Conservation (phyloP, 2,888 invertebrate genomes). For the Resseliella maxima region DNA sequence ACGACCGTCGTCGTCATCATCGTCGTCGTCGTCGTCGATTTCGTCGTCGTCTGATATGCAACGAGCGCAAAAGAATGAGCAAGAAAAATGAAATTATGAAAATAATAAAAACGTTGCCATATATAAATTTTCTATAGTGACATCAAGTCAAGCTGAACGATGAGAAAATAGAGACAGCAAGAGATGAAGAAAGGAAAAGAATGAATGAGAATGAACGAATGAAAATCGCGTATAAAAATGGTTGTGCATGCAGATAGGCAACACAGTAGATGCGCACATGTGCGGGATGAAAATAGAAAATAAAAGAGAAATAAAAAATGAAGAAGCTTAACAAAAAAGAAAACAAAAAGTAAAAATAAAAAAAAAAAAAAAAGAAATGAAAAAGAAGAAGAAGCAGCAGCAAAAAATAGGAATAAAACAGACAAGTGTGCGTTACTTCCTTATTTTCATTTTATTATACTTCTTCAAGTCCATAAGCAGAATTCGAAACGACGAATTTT, state of each 20-base stretch:
- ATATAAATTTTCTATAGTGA: conserved; percentile 28
- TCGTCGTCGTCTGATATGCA: neutral
- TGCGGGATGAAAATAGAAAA: conserved; percentile 42
- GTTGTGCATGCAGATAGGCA: too few species aligned
- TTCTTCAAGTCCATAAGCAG: neutral
- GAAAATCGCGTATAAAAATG: too few species aligned
- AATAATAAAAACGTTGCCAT: conserved; percentile 1
- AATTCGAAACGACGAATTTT: conserved; percentile 18
- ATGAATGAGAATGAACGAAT: neutral
- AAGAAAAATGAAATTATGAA: conserved; percentile 45
- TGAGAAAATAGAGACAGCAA: too few species aligned
- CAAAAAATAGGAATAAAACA: neutral
- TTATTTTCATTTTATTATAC: neutral
- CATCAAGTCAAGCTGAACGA: neutral
- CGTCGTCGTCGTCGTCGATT: too few species aligned
- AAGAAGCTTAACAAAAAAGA: neutral
- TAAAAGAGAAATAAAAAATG: conserved; percentile 16
- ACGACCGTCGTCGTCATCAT: too few species aligned
- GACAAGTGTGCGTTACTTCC: conserved; percentile 4
- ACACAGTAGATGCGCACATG: neutral
- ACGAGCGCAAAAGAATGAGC: neutral
- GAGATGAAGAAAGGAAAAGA: neutral
- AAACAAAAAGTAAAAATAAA: too few species aligned
- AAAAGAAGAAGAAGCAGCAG: neutral
- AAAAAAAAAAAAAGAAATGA: neutral